Conservation (phyloP, 2,888 invertebrate genomes). For the Pecten maximus region DNA sequence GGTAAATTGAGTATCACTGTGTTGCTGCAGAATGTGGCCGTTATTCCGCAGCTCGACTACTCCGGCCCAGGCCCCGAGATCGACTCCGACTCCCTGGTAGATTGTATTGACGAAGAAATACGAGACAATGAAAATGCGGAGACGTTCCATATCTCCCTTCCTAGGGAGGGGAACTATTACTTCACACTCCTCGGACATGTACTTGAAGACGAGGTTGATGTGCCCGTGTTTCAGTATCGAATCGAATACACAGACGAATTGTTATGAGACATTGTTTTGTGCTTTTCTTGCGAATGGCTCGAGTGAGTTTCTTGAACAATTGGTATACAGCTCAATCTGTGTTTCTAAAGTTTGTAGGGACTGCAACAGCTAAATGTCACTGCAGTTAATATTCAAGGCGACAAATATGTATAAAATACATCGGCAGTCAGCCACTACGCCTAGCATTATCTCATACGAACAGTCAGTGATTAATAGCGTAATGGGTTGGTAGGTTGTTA, state of each 20-base stretch:
- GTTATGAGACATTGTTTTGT: conserved; percentile 56
- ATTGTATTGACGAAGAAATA: conserved; percentile 74
- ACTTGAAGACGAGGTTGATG: conserved; percentile 71
- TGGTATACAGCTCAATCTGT: not conserved
- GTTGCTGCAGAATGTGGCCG: conserved; percentile 72
- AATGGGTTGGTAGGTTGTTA: not conserved
- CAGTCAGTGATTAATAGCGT: not conserved
- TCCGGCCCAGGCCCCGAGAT: conserved; percentile 70
- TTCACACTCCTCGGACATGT: conserved; percentile 75
- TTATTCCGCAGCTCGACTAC: conserved; percentile 74
- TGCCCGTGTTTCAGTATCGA: conserved; percentile 74
- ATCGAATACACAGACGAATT: conserved; percentile 74
- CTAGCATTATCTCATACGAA: not conserved
- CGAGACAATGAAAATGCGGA: conserved; percentile 74
- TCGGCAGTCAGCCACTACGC: not conserved
- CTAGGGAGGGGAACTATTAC: conserved; percentile 75
- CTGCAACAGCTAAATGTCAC: not conserved
- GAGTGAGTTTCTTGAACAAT: not conserved
- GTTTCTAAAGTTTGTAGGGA: not conserved
- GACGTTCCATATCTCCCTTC: conserved; percentile 74
- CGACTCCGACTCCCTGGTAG: conserved; percentile 68
- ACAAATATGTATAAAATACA: conserved; percentile 5
- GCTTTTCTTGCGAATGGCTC: conserved; percentile 16
- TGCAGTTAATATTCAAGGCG: not conserved
- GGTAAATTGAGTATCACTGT: conserved; percentile 74